These are phyloP conservation scores for Aplysina aerophoba DNA, from an alignment of 37 sponge, comb jelly and placozoan genomes.

Conservation along the genomic window DNA sequence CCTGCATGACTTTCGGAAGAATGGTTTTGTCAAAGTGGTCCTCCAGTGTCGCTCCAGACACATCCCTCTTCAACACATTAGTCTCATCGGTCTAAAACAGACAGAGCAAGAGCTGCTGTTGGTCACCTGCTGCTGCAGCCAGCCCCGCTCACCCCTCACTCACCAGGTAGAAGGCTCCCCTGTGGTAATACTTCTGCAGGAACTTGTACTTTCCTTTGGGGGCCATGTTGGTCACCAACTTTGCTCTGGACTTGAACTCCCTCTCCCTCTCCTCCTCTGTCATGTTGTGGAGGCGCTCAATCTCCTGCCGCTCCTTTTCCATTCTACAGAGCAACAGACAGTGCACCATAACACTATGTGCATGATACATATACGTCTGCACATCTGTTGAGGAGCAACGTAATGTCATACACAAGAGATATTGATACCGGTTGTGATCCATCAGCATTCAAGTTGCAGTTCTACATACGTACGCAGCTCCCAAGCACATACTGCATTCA, in stretches of 20 bases:
- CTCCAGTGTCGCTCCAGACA: constrained; percentile 92
- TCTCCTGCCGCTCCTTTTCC: constrained; percentile 83
- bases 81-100: constrained; percentile 67
- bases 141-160: background rate
- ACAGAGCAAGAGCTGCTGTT: background rate
- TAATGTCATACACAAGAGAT: too few species aligned
- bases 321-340: constrained; percentile 40
- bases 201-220: constrained; percentile 95
- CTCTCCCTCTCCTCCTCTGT: constrained; percentile 87
- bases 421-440: too few species aligned
- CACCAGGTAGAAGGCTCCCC: constrained; percentile 94
- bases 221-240: constrained; percentile 73
- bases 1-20: constrained; percentile 98
- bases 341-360: too few species aligned
- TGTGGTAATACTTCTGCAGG: constrained; percentile 99
- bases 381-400: too few species aligned
- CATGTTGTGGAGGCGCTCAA: constrained; percentile 90
- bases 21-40: constrained; percentile 99
- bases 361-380: too few species aligned
- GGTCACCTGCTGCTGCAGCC: too few species aligned
- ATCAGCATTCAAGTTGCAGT: too few species aligned
- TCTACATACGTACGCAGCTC: too few species aligned
- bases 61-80: constrained; percentile 63
- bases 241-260: constrained; percentile 70
- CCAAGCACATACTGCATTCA: too few species aligned